These are phyloP conservation scores for Montipora sp. DNA, from an alignment of 64 coral and sea anemone genomes.

Conservation along the genomic window DNA sequence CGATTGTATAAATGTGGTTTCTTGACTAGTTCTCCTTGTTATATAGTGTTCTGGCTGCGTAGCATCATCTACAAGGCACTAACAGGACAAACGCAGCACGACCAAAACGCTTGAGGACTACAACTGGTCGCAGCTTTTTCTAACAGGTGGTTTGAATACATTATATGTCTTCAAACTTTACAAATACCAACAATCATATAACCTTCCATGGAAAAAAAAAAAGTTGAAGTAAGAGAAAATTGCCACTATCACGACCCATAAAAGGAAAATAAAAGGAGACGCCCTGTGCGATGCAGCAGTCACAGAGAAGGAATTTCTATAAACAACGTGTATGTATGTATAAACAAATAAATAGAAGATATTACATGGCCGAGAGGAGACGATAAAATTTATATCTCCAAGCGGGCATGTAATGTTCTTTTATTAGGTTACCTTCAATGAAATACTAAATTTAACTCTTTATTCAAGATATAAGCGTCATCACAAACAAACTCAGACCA, in stretches of 20 bases:
- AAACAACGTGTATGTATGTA: too few species aligned
- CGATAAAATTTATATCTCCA: neutral
- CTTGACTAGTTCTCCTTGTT: too few species aligned
- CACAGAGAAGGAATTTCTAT: neutral
- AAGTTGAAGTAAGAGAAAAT: neutral
- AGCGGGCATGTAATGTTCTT: neutral
- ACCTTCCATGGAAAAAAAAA: neutral
- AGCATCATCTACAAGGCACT: neutral
- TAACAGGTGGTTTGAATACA: neutral
- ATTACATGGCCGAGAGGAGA: too few species aligned
- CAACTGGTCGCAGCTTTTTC: too few species aligned
- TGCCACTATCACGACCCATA: neutral
- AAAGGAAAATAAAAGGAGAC: neutral
- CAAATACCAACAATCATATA: neutral
- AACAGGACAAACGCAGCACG: neutral
- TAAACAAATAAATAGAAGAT: too few species aligned
- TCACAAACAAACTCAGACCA: neutral
- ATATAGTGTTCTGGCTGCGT: neutral
- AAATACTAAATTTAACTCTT: slow-evolving; percentile 1
- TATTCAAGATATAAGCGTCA: neutral
- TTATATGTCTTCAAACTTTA: neutral
- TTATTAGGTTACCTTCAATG: neutral
- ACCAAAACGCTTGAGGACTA: neutral
- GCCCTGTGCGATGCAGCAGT: neutral
- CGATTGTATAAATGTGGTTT: neutral